Conservation (phyloP, 2,113 vertebrate genomes). For the Calidris pugnax region DNA sequence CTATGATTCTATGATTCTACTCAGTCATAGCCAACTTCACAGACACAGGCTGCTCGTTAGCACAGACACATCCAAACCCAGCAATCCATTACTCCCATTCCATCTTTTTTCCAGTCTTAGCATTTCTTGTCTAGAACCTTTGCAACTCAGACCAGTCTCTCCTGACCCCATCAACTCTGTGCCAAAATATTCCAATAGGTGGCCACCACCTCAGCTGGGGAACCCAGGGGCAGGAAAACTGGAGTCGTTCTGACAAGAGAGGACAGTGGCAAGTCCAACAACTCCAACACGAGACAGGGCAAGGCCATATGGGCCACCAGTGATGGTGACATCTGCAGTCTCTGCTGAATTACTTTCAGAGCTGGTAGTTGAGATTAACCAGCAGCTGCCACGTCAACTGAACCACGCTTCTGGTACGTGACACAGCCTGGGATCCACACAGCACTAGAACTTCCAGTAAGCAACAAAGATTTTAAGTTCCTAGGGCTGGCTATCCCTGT, state of each 20-base stretch:
- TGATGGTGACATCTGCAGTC: background rate
- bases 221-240: background rate
- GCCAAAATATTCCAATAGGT: background rate
- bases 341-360: background rate
- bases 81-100: background rate
- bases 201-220: background rate
- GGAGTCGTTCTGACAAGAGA: background rate
- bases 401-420: background rate
- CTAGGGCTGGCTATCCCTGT: background rate
- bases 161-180: background rate
- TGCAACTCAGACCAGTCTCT: background rate
- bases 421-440: background rate
- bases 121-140: background rate
- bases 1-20: too few relatives aligned
- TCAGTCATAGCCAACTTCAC: background rate
- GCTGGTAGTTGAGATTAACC: background rate
- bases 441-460: background rate
- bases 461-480: background rate
- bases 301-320: background rate
- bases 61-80: background rate
- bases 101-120: background rate
- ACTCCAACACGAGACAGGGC: background rate
- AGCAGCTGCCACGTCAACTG: background rate
- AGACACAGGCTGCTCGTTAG: background rate
- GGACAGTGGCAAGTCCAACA: background rate